Percentiles rank a stretch among this genome's conserved stretches.
Evolutionary conservation across 2,888 invertebrate genomes (phyloP).

Genomic region (Philonicus albiceps): DNA sequence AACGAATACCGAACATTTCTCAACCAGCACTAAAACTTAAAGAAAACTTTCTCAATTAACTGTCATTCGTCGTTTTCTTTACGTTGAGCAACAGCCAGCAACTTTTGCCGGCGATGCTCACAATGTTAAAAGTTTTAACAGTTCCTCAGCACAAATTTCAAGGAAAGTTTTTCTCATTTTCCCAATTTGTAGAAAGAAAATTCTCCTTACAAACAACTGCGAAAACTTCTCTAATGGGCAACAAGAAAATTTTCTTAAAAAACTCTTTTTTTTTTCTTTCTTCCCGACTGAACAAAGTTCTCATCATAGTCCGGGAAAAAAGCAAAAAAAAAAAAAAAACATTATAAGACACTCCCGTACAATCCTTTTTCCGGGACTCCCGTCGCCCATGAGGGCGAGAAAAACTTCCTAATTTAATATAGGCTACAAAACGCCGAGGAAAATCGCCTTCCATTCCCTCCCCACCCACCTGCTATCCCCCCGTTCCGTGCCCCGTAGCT

Average conservation of each 20-base stretch:
- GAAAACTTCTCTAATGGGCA: constrained; percentile 5
- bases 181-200: not conserved
- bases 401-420: constrained; percentile 23
- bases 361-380: not conserved
- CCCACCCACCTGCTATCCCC: not conserved
- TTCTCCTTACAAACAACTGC: not conserved
- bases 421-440: not conserved
- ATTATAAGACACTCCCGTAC: not conserved
- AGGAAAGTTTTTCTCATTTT: constrained; percentile 4
- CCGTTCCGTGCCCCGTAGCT: not conserved
- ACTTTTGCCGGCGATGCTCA: not conserved
- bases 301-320: not conserved
- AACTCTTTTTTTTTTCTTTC: not conserved
- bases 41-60: constrained; percentile 33
- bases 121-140: constrained; percentile 24
- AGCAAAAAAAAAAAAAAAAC: not conserved
- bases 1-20: not conserved
- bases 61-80: constrained; percentile 29
- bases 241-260: constrained; percentile 22
- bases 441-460: not conserved
- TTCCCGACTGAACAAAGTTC: not conserved
- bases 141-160: not conserved
- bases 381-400: not conserved
- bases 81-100: not conserved
- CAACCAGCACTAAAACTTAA: not conserved